Conservation (phyloP, 2,888 invertebrate species). For the Euclidia mi region DNA sequence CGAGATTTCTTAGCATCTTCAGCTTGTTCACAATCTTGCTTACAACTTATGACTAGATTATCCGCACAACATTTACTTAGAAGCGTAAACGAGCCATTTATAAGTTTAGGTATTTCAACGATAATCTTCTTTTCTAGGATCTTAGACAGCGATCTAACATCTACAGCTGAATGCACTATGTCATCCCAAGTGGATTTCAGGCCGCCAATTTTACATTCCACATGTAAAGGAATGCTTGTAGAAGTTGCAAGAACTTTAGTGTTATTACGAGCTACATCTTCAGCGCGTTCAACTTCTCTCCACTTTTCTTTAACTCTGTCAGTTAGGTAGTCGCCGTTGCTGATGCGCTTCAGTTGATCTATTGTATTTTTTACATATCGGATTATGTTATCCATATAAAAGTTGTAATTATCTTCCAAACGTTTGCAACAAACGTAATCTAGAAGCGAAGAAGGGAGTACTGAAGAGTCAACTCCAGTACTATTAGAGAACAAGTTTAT, state of each 20-base stretch:
- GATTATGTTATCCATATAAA: conserved; percentile 85
- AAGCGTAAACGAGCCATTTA: conserved; percentile 73
- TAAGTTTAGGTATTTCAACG: conserved; percentile 77
- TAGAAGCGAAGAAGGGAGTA: conserved; percentile 75
- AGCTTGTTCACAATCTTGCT: conserved; percentile 52
- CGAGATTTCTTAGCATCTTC: conserved; percentile 57
- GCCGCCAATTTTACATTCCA: conserved; percentile 66
- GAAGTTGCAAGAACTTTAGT: conserved; percentile 72
- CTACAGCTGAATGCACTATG: conserved; percentile 80
- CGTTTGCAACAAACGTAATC: conserved; percentile 82
- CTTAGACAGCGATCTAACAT: conserved; percentile 77
- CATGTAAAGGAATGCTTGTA: conserved; percentile 74
- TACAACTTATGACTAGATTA: conserved; percentile 75
- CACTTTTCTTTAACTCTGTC: conserved; percentile 83
- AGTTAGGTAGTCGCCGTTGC: conserved; percentile 84
- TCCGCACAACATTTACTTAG: conserved; percentile 71
- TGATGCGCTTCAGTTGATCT: conserved; percentile 84
- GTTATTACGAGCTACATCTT: conserved; percentile 41
- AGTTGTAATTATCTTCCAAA: conserved; percentile 79
- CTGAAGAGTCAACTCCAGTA: conserved; percentile 55
- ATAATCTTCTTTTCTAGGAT: conserved; percentile 80
- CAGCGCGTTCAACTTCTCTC: conserved; percentile 65
- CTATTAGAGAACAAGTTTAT: conserved; percentile 60
- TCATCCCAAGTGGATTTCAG: conserved; percentile 72
- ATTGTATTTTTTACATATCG: conserved; percentile 80